A percentile compares a stretch with the other conserved stretches of the same genome.
phyloP scores from a whole-genome alignment of 2,888 invertebrate genomes.

The Synanthedon tipuliformis region DNA sequence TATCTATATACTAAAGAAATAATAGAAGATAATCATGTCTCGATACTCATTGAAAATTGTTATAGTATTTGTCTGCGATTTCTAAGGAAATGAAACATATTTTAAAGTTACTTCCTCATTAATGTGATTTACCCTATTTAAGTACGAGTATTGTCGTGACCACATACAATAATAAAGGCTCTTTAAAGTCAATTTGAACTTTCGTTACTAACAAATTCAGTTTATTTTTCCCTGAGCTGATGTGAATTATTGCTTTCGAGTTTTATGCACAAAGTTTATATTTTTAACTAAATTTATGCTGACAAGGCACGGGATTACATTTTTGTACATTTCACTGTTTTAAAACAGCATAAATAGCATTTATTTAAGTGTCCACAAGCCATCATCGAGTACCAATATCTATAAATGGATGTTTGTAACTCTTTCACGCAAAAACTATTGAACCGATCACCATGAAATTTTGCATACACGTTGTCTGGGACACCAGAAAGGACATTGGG shows the following conservation, averaged over 20 bases:
- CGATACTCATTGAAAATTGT: no score
- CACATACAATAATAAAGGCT: not conserved
- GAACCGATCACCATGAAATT: no score
- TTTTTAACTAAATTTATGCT: conserved; percentile 51
- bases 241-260: not conserved
- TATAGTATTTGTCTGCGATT: no score
- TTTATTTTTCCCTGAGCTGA: not conserved
- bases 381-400: no score
- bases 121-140: conserved; percentile 38
- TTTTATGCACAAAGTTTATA: conserved; percentile 49
- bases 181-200: not conserved
- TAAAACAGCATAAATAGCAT: no score
- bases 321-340: conserved; percentile 40
- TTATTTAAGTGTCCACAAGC: no score
- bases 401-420: no score
- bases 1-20: no score
- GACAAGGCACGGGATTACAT: conserved; percentile 57
- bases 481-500: no score
- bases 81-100: conserved; percentile 3
- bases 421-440: no score
- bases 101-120: conserved; percentile 18
- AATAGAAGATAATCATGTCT: no score
- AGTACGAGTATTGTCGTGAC: conserved; percentile 36
- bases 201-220: not conserved
- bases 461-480: no score